Evolutionary conservation across 2,888 invertebrate genomes (phyloP), one percentile per base, ranked within the genome.

Genomic region (Mythimna pallens): DNA sequence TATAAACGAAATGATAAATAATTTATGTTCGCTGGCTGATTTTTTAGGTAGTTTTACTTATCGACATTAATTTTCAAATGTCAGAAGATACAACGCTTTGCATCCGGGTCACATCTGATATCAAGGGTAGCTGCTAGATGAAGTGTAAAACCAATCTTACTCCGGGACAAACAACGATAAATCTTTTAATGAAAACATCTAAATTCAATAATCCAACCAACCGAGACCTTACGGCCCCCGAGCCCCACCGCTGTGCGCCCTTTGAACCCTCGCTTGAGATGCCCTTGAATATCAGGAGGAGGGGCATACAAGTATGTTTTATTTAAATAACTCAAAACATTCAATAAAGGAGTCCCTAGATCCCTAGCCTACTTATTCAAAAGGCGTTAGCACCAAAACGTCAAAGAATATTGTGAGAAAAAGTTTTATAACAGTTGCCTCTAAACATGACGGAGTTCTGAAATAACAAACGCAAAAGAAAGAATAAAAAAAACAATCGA

Each of bases 141-240:
- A 81, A 65, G 70, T 65, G 54, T 76, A 66, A 76, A 76, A 69
- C 50, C 54, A 75, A 80, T 66, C 34, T 66, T 54, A 25, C 47
- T 47, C 43, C 55, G 52, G 34, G 58, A 63, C 65, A 74, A 83
- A 80, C 55, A 80, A 70, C 58, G 25, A 65, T 80, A 80, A 78
- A 70, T 70, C 64, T 67, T 83, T 59, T 66, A 79, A 85, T 83
- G 78, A 80, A 84, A 85, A 84, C 75, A 80, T 62, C 80, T 70
- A 77, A 84, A 83, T 84, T 81, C 78, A 84, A 84, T 84, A 81
- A 85, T 85, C 75, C 75, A 57, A 70, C 70, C 65, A 81, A 86
- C 65, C 76, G 76, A 70, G 75, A 73, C 76, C 70, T 76, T 68
- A 79, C 71, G 73, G 58, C 72, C 71, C 65, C 25, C 47, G 59